A percentile compares a stretch with the other conserved stretches of the same genome.
Conservation (phyloP, 2,113 vertebrate genomes). For the Chionodraco myersi region DNA sequence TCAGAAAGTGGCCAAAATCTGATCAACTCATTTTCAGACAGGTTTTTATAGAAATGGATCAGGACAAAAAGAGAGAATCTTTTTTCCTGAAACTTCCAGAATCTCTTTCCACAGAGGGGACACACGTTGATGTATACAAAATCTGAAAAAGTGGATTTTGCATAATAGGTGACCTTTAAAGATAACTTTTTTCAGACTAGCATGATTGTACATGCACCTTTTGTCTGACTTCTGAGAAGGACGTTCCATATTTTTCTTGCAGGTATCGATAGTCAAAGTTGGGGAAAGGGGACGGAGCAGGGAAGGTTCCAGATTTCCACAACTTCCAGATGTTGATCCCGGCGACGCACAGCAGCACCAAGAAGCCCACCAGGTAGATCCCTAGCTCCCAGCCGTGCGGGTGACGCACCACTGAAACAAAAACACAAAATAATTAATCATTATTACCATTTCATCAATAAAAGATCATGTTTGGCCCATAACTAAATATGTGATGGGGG, state of each 20-base stretch:
- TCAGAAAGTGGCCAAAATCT: too few relatives aligned
- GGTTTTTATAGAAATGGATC: too few relatives aligned
- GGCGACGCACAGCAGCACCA: slow-evolving; percentile 88
- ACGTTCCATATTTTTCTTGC: slow-evolving; percentile 93
- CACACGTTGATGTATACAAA: too few relatives aligned
- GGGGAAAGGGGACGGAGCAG: slow-evolving; percentile 93
- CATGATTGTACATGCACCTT: slow-evolving; percentile 84
- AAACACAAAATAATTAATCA: background rate
- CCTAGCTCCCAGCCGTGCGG: slow-evolving; percentile 94
- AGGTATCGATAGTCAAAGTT: slow-evolving; percentile 98
- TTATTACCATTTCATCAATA: background rate
- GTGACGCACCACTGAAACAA: slow-evolving; percentile 86
- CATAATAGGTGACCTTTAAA: too few relatives aligned
- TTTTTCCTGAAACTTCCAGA: too few relatives aligned
- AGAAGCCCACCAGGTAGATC: slow-evolving; percentile 90
- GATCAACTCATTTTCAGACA: too few relatives aligned
- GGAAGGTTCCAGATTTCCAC: slow-evolving; percentile 94
- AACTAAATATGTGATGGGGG: background rate
- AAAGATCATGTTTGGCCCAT: background rate
- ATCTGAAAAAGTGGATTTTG: too few relatives aligned
- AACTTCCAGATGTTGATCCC: slow-evolving; percentile 96
- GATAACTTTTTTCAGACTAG: background rate
- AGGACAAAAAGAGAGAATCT: too few relatives aligned
- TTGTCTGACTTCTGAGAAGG: slow-evolving; percentile 81
- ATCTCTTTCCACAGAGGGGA: too few relatives aligned